Percentiles rank a stretch among this genome's conserved stretches.
These are phyloP conservation scores for Phymatocera aterrima DNA, from an alignment of 2,888 invertebrate genomes.

Conservation along the genomic window DNA sequence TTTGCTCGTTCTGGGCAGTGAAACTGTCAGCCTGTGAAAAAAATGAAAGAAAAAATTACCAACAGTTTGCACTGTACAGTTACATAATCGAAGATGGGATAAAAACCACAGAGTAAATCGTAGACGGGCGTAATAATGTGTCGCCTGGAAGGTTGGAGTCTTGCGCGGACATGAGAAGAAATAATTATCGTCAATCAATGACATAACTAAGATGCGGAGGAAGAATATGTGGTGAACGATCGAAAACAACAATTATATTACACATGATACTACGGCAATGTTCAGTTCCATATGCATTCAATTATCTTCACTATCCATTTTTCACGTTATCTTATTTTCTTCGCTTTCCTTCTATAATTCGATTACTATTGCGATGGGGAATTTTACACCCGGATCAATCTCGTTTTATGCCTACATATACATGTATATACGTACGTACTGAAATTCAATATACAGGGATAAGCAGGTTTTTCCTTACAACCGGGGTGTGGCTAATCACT, in stretches of 20 bases:
- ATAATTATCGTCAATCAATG: too few species aligned
- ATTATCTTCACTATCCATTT: too few species aligned
- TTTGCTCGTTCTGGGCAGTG: conserved; percentile 56
- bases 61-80: not conserved
- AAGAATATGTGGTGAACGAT: too few species aligned
- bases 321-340: not conserved
- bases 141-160: too few species aligned
- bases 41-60: too few species aligned
- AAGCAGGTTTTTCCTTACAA: not conserved
- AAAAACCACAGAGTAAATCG: not conserved
- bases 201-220: too few species aligned
- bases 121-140: too few species aligned
- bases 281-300: too few species aligned
- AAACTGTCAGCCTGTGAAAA: conserved; percentile 66
- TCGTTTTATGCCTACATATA: not conserved
- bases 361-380: not conserved
- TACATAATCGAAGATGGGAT: conserved; percentile 9
- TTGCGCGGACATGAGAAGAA: too few species aligned
- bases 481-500: not conserved
- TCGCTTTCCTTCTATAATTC: not conserved
- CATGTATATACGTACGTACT: too few species aligned
- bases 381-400: not conserved
- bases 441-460: not conserved
- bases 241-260: too few species aligned
- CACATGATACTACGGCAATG: too few species aligned